Percentiles rank a stretch among this genome's conserved stretches.
Evolutionary conservation across 2,888 invertebrate genomes (phyloP).

Genomic region (Rhopalosiphum nymphaeae): DNA sequence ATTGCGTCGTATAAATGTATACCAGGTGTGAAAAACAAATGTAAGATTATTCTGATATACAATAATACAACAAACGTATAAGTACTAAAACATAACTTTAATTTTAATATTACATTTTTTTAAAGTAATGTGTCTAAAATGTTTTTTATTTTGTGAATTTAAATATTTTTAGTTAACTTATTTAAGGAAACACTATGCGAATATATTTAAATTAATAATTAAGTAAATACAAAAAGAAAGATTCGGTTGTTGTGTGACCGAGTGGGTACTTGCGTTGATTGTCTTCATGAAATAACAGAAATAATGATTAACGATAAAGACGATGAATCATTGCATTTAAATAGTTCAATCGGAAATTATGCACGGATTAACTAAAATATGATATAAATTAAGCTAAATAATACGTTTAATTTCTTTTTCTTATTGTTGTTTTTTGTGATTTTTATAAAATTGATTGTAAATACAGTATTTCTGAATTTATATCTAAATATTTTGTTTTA

Average conservation of each 20-base stretch:
- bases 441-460: background rate
- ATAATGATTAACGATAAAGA: background rate
- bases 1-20: background rate
- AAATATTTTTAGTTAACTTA: background rate
- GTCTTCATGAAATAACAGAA: background rate
- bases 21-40: slow-evolving; percentile 1
- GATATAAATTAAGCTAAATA: background rate
- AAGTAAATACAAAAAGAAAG: background rate
- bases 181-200: background rate
- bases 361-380: background rate
- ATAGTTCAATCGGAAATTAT: background rate
- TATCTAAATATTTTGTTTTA: background rate
- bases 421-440: background rate
- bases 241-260: background rate
- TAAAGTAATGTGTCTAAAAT: background rate
- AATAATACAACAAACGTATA: background rate
- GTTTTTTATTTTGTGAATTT: background rate
- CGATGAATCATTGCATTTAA: background rate
- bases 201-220: background rate
- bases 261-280: background rate
- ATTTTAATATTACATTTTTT: background rate
- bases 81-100: background rate
- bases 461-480: background rate
- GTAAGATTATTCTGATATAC: background rate
- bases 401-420: background rate